Conservation (phyloP, 2,113 vertebrate genomes). For the Jaculus jaculus region DNA sequence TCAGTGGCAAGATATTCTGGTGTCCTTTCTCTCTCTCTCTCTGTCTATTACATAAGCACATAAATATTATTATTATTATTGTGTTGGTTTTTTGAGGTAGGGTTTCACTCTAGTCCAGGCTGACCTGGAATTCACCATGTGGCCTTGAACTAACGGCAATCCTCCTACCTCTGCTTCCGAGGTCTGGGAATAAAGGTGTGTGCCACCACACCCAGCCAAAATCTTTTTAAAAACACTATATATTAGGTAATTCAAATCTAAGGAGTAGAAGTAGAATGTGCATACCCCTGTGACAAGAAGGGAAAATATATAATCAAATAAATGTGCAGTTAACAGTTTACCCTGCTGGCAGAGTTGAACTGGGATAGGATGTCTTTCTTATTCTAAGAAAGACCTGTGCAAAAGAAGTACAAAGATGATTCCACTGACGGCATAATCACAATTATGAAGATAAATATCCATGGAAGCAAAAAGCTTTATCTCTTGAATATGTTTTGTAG, state of each 20-base stretch:
- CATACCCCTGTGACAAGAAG: not conserved
- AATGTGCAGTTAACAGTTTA: not conserved
- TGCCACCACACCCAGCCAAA: too few relatives aligned
- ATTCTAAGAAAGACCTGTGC: not conserved
- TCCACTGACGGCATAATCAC: not conserved
- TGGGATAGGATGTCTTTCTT: not conserved
- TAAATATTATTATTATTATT: too few relatives aligned
- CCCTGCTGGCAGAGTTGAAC: not conserved
- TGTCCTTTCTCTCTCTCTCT: too few relatives aligned
- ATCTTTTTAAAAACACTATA: not conserved
- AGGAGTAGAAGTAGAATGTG: slow-evolving; percentile 26
- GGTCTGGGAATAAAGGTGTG: too few relatives aligned
- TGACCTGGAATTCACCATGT: too few relatives aligned
- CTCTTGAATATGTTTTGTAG: not conserved
- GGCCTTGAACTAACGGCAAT: too few relatives aligned
- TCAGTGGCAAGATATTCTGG: too few relatives aligned
- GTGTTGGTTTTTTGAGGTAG: too few relatives aligned
- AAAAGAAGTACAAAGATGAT: not conserved
- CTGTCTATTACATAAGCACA: too few relatives aligned
- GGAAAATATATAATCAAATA: not conserved
- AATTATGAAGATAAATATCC: not conserved
- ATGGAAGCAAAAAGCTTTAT: not conserved
- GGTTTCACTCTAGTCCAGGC: too few relatives aligned
- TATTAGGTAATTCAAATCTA: slow-evolving; percentile 19
- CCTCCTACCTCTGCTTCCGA: too few relatives aligned